Evolutionary conservation across 1,140 invertebrate genomes (phyloP), one percentile per base, ranked within the genome.

Genomic region (Pomacea maculata): DNA sequence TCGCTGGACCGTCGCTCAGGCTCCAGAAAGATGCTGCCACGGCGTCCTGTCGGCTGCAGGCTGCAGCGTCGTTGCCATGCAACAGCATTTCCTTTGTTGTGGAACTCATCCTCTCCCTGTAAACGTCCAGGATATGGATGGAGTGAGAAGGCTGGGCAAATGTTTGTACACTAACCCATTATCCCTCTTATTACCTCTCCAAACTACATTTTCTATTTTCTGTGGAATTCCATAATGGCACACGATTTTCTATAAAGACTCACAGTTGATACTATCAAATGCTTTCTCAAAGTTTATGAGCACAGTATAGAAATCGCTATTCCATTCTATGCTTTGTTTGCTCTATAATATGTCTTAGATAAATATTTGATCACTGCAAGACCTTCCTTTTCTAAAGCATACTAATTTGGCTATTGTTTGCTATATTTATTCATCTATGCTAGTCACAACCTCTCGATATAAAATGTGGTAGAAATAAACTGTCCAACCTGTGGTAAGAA

Each of bases 11-110:
- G 79, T 1, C 82, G 57, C 55, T 73, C 55, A 6, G 80, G 82
- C 29, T 81, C 82, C 34, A 83, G 80, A 68, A 83, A 83, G 77
- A 83, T 83, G 80, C 82, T 83, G 71, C 72, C 72, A 0, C 75
- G 55, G 21, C 82, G 61, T 6, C 34, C 71, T 68, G 5, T 71
- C n/a, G n/a, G 71, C 11, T n/a, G 21, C 4, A 34, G 68, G 70
- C 45, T 15, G 64, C n/a, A 25, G 63, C 8, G 54, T 10, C 14
- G 17, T n/a, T 6, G 34, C 12, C 21, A 34, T 52, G 34, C 17
- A 25, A 19, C 54, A 45, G 45, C 10, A 15, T 78, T n/a, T 14
- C 21, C 34, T 45, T n/a, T 54, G 73, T 29, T n/a, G 2, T n/a
- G 21, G 9, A 75, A 75, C 9, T 29, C 29, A 4, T 45, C 34